A percentile compares a stretch with the other conserved stretches of the same genome.
These are phyloP conservation scores for Hylomyscus alleni DNA, from an alignment of 2,797 vertebrate genomes.

Conservation along the genomic window DNA sequence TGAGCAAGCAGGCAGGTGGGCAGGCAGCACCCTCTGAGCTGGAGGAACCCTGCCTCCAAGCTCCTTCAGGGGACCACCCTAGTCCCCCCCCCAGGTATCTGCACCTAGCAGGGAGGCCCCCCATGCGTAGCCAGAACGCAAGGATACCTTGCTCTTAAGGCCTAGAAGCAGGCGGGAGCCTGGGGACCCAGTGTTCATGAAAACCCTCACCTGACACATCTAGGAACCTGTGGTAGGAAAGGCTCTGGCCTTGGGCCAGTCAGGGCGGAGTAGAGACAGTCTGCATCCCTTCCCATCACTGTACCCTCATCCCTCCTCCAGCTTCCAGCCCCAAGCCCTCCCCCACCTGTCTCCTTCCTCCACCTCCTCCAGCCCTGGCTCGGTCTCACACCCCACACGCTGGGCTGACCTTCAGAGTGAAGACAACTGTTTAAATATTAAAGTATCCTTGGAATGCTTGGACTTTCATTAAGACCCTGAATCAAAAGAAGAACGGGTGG, in stretches of 20 bases:
- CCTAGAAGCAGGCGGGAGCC: background rate
- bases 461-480: slow-evolving; percentile 50
- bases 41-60: too few species aligned
- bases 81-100: background rate
- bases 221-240: background rate
- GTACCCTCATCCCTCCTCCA: background rate
- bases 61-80: background rate
- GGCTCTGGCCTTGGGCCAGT: background rate
- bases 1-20: background rate
- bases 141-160: background rate
- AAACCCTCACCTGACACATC: background rate
- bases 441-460: background rate
- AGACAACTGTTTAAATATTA: slow-evolving; percentile 57
- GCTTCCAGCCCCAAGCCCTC: too few species aligned
- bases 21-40: background rate
- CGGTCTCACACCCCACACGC: background rate
- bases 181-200: background rate
- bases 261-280: background rate
- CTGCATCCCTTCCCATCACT: accelerated
- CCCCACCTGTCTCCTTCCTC: background rate
- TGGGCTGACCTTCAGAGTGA: background rate
- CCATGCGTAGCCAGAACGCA: accelerated
- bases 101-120: background rate
- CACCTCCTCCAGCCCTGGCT: background rate
- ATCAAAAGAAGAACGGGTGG: background rate